Conservation (phyloP, 23 tunicate species). For the Aplidium turbinatum region DNA sequence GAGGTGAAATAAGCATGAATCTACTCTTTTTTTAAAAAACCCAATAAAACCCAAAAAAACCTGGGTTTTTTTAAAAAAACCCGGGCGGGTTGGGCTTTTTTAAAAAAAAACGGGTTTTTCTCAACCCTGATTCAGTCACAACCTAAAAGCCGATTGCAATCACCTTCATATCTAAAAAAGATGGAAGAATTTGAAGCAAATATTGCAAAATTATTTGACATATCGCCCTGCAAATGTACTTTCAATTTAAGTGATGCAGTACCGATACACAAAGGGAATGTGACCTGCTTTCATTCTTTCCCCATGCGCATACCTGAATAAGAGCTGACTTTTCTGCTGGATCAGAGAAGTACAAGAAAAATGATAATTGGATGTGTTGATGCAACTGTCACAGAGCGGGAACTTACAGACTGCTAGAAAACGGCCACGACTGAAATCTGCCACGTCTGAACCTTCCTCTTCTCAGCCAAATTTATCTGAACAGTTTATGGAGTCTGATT, state of each 20-base stretch:
- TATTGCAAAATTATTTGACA: constrained; percentile 1
- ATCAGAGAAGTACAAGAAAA: background rate
- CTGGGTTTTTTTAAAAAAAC: too few relatives aligned
- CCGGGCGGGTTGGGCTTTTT: too few relatives aligned
- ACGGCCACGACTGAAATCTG: too few relatives aligned
- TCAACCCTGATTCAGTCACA: constrained; percentile 4
- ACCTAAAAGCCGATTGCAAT: constrained; percentile 7
- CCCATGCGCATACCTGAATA: background rate
- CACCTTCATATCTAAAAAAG: constrained; percentile 14
- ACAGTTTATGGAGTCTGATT: background rate
- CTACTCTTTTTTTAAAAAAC: too few relatives aligned
- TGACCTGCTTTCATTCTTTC: constrained; percentile 10
- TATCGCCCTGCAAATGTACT: background rate
- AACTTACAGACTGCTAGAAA: background rate
- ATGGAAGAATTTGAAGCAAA: constrained; percentile 1
- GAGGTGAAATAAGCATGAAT: too few relatives aligned
- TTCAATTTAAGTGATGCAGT: background rate
- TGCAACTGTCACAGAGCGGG: background rate
- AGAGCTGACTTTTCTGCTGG: background rate
- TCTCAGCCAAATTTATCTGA: background rate
- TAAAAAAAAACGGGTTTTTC: too few relatives aligned
- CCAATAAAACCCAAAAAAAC: too few relatives aligned
- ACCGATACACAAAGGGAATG: background rate
- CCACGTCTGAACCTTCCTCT: background rate
- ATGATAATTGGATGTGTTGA: constrained; percentile 1